Percentiles rank a stretch among this genome's conserved stretches.
phyloP scores from a whole-genome alignment of 2,888 invertebrate species.

The Cantharis nigra region DNA sequence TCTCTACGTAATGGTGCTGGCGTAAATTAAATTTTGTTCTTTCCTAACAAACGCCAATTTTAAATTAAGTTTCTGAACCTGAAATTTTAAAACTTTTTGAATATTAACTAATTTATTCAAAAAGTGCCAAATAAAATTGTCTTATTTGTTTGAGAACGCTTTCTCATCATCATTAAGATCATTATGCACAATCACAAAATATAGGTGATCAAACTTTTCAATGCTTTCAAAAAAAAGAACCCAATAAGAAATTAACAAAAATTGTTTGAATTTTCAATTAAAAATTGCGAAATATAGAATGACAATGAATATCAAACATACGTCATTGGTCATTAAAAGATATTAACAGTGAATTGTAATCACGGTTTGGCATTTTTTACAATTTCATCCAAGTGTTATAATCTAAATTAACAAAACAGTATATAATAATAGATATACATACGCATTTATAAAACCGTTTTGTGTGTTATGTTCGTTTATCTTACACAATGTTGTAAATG shows the following conservation, averaged over 20 bases:
- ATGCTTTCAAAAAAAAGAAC: neutral
- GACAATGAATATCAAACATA: neutral
- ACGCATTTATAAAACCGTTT: neutral
- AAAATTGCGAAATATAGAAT: neutral
- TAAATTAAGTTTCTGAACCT: neutral
- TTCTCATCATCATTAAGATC: neutral
- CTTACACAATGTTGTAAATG: neutral
- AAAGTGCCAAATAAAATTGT: neutral
- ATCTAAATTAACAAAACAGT: neutral
- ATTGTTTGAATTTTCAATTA: neutral
- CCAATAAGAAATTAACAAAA: neutral
- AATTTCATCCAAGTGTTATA: neutral
- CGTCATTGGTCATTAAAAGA: neutral
- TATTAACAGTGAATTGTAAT: neutral
- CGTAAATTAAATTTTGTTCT: neutral
- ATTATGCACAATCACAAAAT: neutral
- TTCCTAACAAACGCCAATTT: neutral
- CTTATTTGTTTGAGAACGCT: neutral
- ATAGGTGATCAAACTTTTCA: neutral
- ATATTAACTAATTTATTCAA: neutral
- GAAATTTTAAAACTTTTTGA: neutral
- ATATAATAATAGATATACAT: neutral
- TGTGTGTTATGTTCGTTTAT: neutral
- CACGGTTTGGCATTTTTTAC: neutral
- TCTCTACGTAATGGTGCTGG: neutral